phyloP scores from a whole-genome alignment of 2,888 invertebrate genomes.

The Gibbula magus region DNA sequence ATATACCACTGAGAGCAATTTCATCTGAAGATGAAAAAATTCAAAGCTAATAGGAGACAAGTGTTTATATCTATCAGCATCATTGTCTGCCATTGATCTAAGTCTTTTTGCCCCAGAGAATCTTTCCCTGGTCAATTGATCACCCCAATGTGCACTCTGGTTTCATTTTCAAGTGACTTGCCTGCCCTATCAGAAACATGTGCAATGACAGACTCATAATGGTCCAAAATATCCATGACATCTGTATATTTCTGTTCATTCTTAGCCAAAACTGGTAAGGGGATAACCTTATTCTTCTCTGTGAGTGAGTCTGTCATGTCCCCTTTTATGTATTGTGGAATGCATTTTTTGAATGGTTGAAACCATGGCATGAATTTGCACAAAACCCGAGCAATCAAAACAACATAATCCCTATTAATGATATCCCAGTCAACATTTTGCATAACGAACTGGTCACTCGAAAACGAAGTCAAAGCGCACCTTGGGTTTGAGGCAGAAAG shows the following conservation, averaged over 20 bases:
- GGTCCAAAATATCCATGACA: slow-evolving; percentile 23
- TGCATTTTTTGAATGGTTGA: background rate
- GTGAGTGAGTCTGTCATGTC: background rate
- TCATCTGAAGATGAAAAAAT: slow-evolving; percentile 37
- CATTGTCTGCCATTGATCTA: background rate
- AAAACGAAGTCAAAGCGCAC: background rate
- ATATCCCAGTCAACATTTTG: too few species aligned
- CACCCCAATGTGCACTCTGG: slow-evolving; percentile 40
- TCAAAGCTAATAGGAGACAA: slow-evolving; percentile 34
- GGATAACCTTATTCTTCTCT: slow-evolving; percentile 15
- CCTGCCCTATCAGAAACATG: slow-evolving; percentile 8
- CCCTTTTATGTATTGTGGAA: background rate
- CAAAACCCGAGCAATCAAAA: background rate
- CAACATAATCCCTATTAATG: background rate
- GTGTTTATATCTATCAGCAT: slow-evolving; percentile 9
- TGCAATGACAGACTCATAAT: background rate
- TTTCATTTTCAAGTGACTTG: background rate
- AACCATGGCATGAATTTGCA: background rate
- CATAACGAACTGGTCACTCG: too few species aligned
- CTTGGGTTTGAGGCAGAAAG: background rate
- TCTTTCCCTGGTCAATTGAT: slow-evolving; percentile 45
- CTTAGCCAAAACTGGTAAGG: slow-evolving; percentile 32
- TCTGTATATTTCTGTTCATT: slow-evolving; percentile 36
- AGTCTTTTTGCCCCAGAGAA: slow-evolving; percentile 32
- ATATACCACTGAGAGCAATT: slow-evolving; percentile 25